Conservation (phyloP, 2,797 vertebrate species). For the Leuciscus waleckii region DNA sequence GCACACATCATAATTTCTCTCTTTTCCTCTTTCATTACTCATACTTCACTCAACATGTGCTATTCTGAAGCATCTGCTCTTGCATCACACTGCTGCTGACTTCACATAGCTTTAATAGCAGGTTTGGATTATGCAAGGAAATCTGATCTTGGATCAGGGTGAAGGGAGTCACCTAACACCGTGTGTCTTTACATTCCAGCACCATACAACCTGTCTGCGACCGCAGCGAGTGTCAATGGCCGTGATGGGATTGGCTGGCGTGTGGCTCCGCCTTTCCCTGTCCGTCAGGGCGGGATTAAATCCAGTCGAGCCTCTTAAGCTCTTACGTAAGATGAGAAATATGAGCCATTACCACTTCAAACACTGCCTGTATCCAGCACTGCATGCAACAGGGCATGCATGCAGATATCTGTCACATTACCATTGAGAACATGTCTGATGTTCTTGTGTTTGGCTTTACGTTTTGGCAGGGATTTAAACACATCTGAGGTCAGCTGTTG, state of each 20-base stretch:
- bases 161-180: not conserved
- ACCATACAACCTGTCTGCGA: slow-evolving; percentile 16
- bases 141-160: slow-evolving; percentile 15
- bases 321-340: slow-evolving; percentile 56
- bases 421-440: not conserved
- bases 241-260: not conserved
- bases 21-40: not conserved
- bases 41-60: slow-evolving; percentile 5
- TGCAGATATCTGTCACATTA: not conserved
- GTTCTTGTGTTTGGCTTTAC: not conserved
- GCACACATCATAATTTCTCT: not conserved
- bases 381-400: slow-evolving; percentile 7
- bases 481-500: not conserved
- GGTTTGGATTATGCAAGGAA: slow-evolving; percentile 28
- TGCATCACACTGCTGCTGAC: not conserved
- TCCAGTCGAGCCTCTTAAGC: slow-evolving; percentile 45
- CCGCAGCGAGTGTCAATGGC: not conserved
- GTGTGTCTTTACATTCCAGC: slow-evolving; percentile 32
- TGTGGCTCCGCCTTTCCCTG: not conserved
- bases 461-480: not conserved
- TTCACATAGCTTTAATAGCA: not conserved
- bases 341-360: slow-evolving; percentile 49
- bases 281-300: slow-evolving; percentile 35
- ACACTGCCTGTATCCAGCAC: slow-evolving; percentile 23
- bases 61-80: slow-evolving; percentile 13